A percentile compares a stretch with the other conserved stretches of the same genome.
phyloP scores from a whole-genome alignment of 2,888 invertebrate species.

The Dasysyrphus albostriatus region DNA sequence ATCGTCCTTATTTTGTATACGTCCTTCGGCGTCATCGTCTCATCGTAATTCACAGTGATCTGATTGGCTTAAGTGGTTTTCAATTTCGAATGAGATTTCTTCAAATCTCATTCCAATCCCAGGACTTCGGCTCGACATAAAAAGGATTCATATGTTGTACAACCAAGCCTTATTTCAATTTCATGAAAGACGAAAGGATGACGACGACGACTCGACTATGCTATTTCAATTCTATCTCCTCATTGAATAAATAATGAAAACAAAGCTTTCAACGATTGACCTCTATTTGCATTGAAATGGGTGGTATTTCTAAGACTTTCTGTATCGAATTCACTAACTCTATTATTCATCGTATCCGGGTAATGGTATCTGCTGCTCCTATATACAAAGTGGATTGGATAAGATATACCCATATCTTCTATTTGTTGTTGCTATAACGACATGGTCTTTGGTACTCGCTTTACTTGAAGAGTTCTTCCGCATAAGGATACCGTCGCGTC shows the following conservation, averaged over 20 bases:
- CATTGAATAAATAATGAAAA: conserved; percentile 75
- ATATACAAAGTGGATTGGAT: conserved; percentile 45
- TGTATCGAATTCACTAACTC: conserved; percentile 49
- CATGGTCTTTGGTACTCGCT: conserved; percentile 33
- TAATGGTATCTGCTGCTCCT: conserved; percentile 40
- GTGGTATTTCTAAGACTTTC: conserved; percentile 28
- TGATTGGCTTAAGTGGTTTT: conserved; percentile 76
- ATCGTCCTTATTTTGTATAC: not conserved
- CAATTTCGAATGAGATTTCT: conserved; percentile 67
- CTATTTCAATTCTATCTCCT: conserved; percentile 57
- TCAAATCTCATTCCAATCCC: conserved; percentile 23
- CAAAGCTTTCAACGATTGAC: conserved; percentile 75
- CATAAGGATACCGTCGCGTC: conserved; percentile 51
- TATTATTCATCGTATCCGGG: conserved; percentile 64
- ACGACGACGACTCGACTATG: conserved; percentile 29
- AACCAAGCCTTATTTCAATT: conserved; percentile 40
- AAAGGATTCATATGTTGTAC: conserved; percentile 54
- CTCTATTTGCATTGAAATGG: conserved; percentile 71
- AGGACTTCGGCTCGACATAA: conserved; percentile 32
- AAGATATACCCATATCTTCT: not conserved
- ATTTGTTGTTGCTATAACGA: conserved; percentile 11
- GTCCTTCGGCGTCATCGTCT: conserved; percentile 24
- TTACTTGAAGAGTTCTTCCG: conserved; percentile 54
- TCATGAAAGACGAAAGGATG: conserved; percentile 18
- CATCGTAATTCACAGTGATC: conserved; percentile 48